These are phyloP conservation scores for Heteromormyrus szaboi DNA, from an alignment of 2,797 vertebrate species.

Conservation along the genomic window DNA sequence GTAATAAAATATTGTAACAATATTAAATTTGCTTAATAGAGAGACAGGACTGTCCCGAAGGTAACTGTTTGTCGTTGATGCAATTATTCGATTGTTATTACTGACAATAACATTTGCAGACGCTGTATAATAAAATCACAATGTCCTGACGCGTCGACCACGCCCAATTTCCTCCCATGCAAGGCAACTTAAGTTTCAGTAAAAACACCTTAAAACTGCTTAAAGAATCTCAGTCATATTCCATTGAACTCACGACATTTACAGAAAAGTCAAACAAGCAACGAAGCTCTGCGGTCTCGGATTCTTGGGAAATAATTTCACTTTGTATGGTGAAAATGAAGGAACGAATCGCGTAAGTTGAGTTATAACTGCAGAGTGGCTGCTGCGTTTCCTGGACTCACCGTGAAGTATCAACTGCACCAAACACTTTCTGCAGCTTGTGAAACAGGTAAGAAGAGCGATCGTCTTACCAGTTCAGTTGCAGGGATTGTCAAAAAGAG, in stretches of 20 bases:
- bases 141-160: neutral
- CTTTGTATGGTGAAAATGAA: neutral
- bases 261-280: neutral
- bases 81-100: neutral
- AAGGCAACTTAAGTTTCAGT: neutral
- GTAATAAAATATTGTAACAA: neutral
- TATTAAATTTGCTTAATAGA: neutral
- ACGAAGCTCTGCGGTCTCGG: neutral
- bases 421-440: neutral
- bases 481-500: constrained; percentile 14
- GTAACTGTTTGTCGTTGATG: neutral
- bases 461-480: constrained; percentile 43
- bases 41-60: neutral
- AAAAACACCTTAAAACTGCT: neutral
- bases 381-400: neutral
- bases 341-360: neutral
- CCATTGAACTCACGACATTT: neutral
- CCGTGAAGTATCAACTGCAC: neutral
- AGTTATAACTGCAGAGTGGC: neutral
- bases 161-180: neutral
- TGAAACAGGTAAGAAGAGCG: constrained; percentile 3
- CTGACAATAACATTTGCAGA: neutral
- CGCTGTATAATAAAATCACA: neutral
- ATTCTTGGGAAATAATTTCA: neutral
- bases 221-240: neutral